Conservation (phyloP, 2,888 invertebrate species). For the Falcaria lacertinaria region DNA sequence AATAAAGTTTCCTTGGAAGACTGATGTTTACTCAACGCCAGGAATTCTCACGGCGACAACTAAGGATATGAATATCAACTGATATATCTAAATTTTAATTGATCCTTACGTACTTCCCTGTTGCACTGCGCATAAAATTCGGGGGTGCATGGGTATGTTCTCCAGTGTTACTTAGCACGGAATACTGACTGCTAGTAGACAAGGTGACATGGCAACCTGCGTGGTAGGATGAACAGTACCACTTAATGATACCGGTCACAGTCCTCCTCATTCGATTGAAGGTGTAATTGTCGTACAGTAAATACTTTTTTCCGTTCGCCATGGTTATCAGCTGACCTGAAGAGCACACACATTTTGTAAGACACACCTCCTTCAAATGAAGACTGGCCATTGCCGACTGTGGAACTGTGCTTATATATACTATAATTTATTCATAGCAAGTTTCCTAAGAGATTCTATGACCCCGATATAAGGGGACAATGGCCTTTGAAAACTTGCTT, state of each 20-base stretch:
- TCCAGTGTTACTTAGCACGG: conserved; percentile 5
- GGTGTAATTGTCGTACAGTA: conserved; percentile 16
- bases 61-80: no score
- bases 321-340: conserved; percentile 13
- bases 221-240: conserved; percentile 24
- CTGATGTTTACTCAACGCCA: no score
- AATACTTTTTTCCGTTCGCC: conserved; percentile 7
- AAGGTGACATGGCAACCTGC: conserved; percentile 16
- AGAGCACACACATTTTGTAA: not conserved
- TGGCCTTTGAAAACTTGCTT: no score
- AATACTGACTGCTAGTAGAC: conserved; percentile 8
- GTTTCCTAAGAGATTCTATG: no score
- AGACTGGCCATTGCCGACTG: not conserved
- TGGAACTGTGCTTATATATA: not conserved
- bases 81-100: not conserved
- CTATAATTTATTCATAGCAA: no score
- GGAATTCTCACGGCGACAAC: no score
- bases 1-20: no score
- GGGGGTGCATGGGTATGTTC: conserved; percentile 35
- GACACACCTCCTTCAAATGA: no score
- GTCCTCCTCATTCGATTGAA: conserved; percentile 28
- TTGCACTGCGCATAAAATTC: conserved; percentile 12
- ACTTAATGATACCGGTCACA: conserved; percentile 9
- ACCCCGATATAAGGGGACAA: no score
- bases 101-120: conserved; percentile 10